Evolutionary conservation across 2,113 vertebrate genomes (phyloP), one percentile per base, ranked within the genome.

Genomic region (Equus quagga): DNA sequence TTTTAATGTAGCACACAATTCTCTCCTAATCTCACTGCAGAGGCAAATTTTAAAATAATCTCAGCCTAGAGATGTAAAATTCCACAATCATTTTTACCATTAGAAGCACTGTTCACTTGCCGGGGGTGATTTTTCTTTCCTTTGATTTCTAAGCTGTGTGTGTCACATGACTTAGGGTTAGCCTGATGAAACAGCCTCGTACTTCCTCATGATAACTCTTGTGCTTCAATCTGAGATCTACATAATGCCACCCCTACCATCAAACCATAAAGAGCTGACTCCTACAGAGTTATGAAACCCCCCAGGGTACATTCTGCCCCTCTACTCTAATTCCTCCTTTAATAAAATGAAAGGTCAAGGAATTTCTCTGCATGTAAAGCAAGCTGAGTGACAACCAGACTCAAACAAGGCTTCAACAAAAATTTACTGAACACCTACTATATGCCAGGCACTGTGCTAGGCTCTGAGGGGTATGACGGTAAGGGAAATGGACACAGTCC

Each of bases 1-100:
- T 58, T 65, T 76, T 69, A 79, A 93, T 8, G 11, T 9, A 60
- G 70, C 56, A 51, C n/a, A 24, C 8, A 21, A n/a, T 33, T 18
- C 5, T 88, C 12, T 73, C 23, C 6, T 75, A 67, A 88, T 65
- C 49, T 94, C 76, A 83, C 28, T 46, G 70, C 78, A 78, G 62
- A 89, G 5, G 26, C 65, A 73, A 60, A 60, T 62, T 89, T 85
- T 76, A 60, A 97, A 80, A 93, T 44, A 90, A 73, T 65, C 21
- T 83, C 17, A 33, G n/a, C 36, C 72, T 64, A 92, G 12, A 67
- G 26, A 93, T 44, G n/a, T 24, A 73, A 65, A 95, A 69, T 75
- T n/a, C 13, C 51, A 62, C n/a, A 8, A 46, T 91, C 49, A 75
- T 60, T 80, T 96, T 44, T 31, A 75, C 33, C 8, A 41, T 62